These are phyloP conservation scores for Aradus depressus DNA, from an alignment of 2,888 invertebrate species.

Conservation along the genomic window DNA sequence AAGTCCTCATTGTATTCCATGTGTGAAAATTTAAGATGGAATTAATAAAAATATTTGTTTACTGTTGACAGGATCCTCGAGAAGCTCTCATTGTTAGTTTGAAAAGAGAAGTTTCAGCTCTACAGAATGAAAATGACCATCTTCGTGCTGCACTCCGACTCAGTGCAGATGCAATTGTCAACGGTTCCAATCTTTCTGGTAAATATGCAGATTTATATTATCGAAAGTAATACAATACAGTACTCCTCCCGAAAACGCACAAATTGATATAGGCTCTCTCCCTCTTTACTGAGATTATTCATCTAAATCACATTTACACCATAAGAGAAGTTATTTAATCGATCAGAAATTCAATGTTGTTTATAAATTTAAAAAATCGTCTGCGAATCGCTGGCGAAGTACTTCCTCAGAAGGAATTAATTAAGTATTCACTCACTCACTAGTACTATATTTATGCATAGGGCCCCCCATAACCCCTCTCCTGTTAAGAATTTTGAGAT, in stretches of 20 bases:
- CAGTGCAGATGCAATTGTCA: constrained; percentile 35
- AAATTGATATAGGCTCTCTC: no score
- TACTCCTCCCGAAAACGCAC: no score
- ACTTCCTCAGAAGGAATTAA: no score
- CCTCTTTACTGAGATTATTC: no score
- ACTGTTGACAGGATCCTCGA: constrained; percentile 61
- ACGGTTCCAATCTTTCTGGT: constrained; percentile 24
- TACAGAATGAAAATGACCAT: constrained; percentile 82
- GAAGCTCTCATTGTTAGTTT: constrained; percentile 82
- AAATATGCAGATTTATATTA: constrained; percentile 4
- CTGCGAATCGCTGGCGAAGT: no score
- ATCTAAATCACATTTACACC: no score
- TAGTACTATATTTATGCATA: no score
- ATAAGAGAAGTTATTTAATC: background rate
- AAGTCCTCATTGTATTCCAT: background rate
- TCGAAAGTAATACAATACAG: no score
- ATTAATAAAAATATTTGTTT: constrained; percentile 2
- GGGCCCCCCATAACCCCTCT: no score
- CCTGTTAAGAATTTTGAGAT: no score
- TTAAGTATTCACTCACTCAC: no score
- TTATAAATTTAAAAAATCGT: background rate
- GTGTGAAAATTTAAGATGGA: background rate
- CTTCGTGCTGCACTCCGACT: constrained; percentile 62
- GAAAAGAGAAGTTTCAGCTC: constrained; percentile 72
- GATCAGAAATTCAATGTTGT: background rate